Evolutionary conservation across 2,797 vertebrate genomes (phyloP).

Genomic region (Protonibea diacanthus): DNA sequence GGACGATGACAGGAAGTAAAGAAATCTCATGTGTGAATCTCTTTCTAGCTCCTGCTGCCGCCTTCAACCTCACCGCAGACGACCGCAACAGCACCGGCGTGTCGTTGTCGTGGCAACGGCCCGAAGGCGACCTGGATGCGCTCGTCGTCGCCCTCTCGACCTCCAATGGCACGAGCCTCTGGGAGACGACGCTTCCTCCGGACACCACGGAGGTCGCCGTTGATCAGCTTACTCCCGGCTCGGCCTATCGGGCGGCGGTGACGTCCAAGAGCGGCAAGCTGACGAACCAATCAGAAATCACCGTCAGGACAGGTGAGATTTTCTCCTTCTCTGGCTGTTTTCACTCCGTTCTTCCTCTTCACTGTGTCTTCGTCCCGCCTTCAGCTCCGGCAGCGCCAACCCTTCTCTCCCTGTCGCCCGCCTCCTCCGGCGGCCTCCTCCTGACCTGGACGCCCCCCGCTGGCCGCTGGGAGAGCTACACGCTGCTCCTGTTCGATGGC

Average conservation of each 20-base stretch:
- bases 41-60: conserved; percentile 72
- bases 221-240: conserved; percentile 87
- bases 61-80: conserved; percentile 61
- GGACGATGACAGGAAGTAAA: neutral
- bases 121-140: conserved; percentile 73
- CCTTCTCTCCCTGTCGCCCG: conserved; percentile 75
- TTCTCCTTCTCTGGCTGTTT: neutral
- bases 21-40: neutral
- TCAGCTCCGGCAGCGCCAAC: conserved; percentile 88
- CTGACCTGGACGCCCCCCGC: conserved; percentile 90
- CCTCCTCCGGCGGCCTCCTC: conserved; percentile 76
- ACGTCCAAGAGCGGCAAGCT: conserved; percentile 86
- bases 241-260: conserved; percentile 86
- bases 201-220: conserved; percentile 78
- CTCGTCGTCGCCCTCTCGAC: conserved; percentile 75
- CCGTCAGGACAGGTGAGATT: conserved; percentile 86
- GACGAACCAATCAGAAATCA: conserved; percentile 77
- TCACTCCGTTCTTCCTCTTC: neutral
- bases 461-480: conserved; percentile 91
- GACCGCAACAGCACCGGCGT: conserved; percentile 47
- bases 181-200: conserved; percentile 77
- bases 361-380: neutral
- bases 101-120: conserved; percentile 76
- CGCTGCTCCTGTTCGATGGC: conserved; percentile 85
- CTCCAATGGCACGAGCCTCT: conserved; percentile 66